Evolutionary conservation across 2,888 invertebrate genomes (phyloP), one percentile per base, ranked within the genome.

Genomic region (Ophioninae sp.): DNA sequence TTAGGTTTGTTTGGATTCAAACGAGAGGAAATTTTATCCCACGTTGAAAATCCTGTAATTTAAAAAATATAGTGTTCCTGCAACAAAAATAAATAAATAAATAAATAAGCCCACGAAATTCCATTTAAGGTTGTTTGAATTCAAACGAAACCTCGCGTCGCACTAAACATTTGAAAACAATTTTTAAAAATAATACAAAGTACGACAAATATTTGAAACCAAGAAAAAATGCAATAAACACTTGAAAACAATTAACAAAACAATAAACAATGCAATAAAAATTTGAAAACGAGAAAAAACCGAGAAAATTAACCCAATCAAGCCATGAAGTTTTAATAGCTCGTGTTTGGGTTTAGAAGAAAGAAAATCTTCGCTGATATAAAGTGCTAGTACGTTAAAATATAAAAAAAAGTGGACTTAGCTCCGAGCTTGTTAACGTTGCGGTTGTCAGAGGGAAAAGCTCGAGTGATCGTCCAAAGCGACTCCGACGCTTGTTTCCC

Each of bases 401-500:
- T 17, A 17, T 13, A 17, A 2, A 51, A 51, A 51, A 51, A 51
- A 13, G 13, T 13, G 56, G 37, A 65, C 44, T 51, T 51, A 51
- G 17, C 51, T 51, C 51, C 17, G 51, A 17, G 51, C 17, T 51
- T 51, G 51, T 17, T 51, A 51, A 17, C 51, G 51, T 51, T 13
- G 51, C 51, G 64, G 51, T 79, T 74, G 58, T 63, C 63, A 30
- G 59, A 68, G 59, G 30, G 58, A 61, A 78, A 78, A 71, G 51
- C 74, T 65, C 83, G 74, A 75, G 71, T 56, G 72, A 81, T 71
- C 78, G 81, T 81, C 83, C 83, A 74, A 81, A 61, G 58, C 79
- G 65, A 81, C 56, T 56, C 65, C 78, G 83, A 74, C 78, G 65
- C 74, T 77, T 56, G 51, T 59, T 84, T 81, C 71, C 69, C 71